Base-by-base conservation (phyloP, 1,140 invertebrate genomes). In the Drosophila persimilis region DNA sequence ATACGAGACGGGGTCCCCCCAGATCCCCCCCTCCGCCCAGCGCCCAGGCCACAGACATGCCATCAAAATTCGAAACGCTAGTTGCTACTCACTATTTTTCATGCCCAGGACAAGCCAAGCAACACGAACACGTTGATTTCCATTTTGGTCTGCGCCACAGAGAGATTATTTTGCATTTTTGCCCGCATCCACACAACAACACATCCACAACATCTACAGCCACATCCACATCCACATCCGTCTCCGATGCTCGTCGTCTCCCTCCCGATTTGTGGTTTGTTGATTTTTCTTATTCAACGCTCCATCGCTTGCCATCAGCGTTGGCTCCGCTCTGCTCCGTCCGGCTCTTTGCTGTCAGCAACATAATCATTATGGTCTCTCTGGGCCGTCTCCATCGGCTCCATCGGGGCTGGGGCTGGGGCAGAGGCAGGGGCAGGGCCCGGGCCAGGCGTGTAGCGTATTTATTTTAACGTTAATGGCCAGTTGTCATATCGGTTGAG, bases 391-490 rank as follows among this genome's bases (percentile, higher is more conserved):
- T 39, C 41, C 54, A 56, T 56, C 54, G 45, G 24, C 26, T 35
- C 62, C 17, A 17, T 17, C 17, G 55, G 20, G 62, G 55, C 52
- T 15, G 63, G 39, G 62, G 47, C 69, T 74, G 73, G 73, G 41
- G 47, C 74, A 64, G 76, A 11, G 35, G 35, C 31, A 65, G 71
- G 76, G 31, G 9, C 31, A 35, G 31, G 31, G 17, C 17, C 35
- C 74, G 71, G 70, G 35, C 35, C 35, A 39, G 35, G 9, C 35
- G 35, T 65, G 59, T 75, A 77, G 74, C 58, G 73, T 77, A 77
- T 77, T 77, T 77, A 77, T 77, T 77, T 77, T 76, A 77, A 77
- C 65, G 74, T 77, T 77, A 77, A 77, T 77, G 74, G 74, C 73
- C 73, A 77, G 74, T 77, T 77, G 74, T 77, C 74, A 77, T 77